These are phyloP conservation scores for Lacerta bilineata DNA, from an alignment of 2,797 vertebrate species.

Conservation along the genomic window DNA sequence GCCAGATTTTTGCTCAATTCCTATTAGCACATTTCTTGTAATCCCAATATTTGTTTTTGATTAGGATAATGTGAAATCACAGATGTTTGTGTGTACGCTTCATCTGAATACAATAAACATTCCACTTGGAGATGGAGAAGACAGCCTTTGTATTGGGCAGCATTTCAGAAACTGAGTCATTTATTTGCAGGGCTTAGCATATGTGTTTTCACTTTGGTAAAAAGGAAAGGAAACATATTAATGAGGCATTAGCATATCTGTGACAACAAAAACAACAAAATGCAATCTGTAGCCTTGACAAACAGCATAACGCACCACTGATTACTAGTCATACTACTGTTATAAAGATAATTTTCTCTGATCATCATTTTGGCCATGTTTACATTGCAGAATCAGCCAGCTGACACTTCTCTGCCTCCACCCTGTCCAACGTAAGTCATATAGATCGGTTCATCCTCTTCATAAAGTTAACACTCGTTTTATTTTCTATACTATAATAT, in stretches of 20 bases:
- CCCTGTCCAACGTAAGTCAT: background rate
- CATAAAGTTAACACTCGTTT: background rate
- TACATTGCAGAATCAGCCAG: background rate
- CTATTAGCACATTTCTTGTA: background rate
- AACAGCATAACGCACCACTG: background rate
- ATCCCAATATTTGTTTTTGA: background rate
- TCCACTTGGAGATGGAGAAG: slow-evolving; percentile 29
- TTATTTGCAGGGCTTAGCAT: slow-evolving; percentile 23
- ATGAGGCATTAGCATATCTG: slow-evolving; percentile 16
- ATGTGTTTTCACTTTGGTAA: background rate
- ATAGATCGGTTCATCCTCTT: background rate
- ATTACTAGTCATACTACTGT: background rate
- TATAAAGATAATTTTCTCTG: rapidly evolving
- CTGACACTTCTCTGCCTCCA: background rate
- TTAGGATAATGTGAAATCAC: slow-evolving; percentile 32
- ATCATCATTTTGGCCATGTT: background rate
- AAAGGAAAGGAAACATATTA: slow-evolving; percentile 34
- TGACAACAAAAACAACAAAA: slow-evolving; percentile 24
- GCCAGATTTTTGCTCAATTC: rapidly evolving
- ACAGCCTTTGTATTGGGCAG: slow-evolving; percentile 3
- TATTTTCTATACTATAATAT: background rate
- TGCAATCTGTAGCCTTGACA: slow-evolving; percentile 5
- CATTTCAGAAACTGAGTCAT: slow-evolving; percentile 39
- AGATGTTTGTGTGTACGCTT: slow-evolving; percentile 36
- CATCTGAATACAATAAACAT: slow-evolving; percentile 41